Conservation (phyloP, 2,888 invertebrate species). For the Pammene fasciana region DNA sequence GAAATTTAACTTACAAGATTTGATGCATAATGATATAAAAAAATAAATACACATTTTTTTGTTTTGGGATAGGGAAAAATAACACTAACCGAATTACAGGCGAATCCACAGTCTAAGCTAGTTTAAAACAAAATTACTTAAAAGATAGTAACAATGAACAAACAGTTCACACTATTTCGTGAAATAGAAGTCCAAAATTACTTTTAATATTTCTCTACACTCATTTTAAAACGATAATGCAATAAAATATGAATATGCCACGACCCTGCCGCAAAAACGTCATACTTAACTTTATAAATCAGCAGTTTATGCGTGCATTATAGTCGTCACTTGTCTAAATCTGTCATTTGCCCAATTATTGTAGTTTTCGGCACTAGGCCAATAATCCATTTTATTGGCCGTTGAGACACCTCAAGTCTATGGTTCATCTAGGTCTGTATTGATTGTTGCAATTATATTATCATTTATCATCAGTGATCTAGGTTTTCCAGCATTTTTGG, state of each 20-base stretch:
- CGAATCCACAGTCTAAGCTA: too few relatives aligned
- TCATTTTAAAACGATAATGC: background rate
- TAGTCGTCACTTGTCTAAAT: constrained; percentile 30
- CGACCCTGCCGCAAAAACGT: constrained; percentile 9
- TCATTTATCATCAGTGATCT: constrained; percentile 8
- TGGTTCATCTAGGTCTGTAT: background rate
- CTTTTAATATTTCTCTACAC: background rate
- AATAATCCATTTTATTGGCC: constrained; percentile 21
- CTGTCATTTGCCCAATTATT: constrained; percentile 34
- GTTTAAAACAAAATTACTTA: too few relatives aligned
- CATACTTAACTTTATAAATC: constrained; percentile 26
- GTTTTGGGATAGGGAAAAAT: too few relatives aligned
- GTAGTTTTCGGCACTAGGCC: constrained; percentile 22
- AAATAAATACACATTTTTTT: too few relatives aligned
- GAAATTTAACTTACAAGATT: too few relatives aligned
- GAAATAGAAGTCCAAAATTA: background rate
- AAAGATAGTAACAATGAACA: too few relatives aligned
- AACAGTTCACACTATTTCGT: too few relatives aligned
- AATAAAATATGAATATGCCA: constrained; percentile 20
- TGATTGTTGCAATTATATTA: constrained; percentile 8
- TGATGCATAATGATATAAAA: too few relatives aligned
- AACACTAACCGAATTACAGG: too few relatives aligned
- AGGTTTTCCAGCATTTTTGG: too few relatives aligned
- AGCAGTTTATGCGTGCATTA: constrained; percentile 27
- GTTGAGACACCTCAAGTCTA: constrained; percentile 9